These are phyloP conservation scores for Cryptoprocta ferox DNA, from an alignment of 2,797 vertebrate species.

Conservation along the genomic window DNA sequence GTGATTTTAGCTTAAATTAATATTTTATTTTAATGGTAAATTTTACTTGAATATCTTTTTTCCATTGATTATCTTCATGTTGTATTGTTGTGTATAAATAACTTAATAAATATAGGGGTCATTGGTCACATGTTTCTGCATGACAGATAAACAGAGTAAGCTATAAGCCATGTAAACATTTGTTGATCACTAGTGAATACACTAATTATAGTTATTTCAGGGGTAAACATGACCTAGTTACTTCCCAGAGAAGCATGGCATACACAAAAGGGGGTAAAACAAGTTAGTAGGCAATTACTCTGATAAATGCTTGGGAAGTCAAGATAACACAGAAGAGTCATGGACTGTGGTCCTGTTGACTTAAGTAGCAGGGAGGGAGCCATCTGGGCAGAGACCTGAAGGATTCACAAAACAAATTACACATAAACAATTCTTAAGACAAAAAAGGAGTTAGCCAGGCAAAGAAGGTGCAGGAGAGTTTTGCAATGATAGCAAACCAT, in stretches of 20 bases:
- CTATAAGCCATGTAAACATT: neutral
- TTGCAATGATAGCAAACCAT: neutral
- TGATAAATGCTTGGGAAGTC: neutral
- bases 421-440: neutral
- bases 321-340: neutral
- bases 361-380: neutral
- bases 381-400: neutral
- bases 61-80: neutral
- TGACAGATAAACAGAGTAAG: neutral
- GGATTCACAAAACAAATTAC: neutral
- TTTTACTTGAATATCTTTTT: neutral
- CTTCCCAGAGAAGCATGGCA: neutral
- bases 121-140: neutral
- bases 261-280: neutral
- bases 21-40: neutral
- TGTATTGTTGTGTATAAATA: neutral
- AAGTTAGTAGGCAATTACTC: neutral
- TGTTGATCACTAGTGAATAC: neutral
- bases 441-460: neutral
- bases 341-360: neutral
- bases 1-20: neutral
- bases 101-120: neutral
- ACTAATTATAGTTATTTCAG: neutral
- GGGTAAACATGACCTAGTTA: neutral
- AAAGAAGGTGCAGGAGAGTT: neutral